Percentiles rank a stretch among this genome's conserved stretches.
These are phyloP conservation scores for Scomber japonicus DNA, from an alignment of 2,113 vertebrate genomes.

Conservation along the genomic window DNA sequence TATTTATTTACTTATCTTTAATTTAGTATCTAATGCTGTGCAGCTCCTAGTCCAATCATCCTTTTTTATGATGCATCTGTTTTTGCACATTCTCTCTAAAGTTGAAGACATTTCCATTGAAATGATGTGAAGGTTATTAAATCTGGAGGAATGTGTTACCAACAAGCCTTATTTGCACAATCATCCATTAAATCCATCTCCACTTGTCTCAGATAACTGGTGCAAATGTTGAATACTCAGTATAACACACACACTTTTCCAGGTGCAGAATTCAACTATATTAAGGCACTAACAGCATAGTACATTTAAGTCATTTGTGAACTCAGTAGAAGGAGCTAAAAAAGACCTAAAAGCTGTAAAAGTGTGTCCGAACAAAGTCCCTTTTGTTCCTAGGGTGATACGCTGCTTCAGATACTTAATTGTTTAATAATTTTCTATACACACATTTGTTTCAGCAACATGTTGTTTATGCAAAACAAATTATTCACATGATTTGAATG, in stretches of 20 bases:
- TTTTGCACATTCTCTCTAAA: too few species aligned
- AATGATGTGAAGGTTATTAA: not conserved
- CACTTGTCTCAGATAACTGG: not conserved
- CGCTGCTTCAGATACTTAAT: conserved; percentile 27
- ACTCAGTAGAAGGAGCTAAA: not conserved
- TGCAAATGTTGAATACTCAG: not conserved
- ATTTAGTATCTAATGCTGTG: too few species aligned
- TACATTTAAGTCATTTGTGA: not conserved
- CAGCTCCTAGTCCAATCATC: not conserved
- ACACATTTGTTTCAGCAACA: conserved; percentile 12
- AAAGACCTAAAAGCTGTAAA: not conserved
- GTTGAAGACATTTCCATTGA: not conserved
- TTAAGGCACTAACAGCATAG: not conserved
- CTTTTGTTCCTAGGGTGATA: conserved; percentile 9
- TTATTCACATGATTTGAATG: conserved; percentile 19
- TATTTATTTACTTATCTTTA: too few species aligned
- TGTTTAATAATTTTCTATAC: not conserved
- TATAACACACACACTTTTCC: not conserved
- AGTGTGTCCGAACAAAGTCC: not conserved
- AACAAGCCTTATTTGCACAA: not conserved
- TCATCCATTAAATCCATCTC: conserved; percentile 3
- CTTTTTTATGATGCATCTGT: too few species aligned
- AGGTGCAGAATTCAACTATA: not conserved
- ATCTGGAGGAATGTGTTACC: not conserved
- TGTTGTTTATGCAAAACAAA: conserved; percentile 5